A percentile compares a stretch with the other conserved stretches of the same genome.
phyloP scores from a whole-genome alignment of 2,888 invertebrate genomes.

The Caenorhabditis doughertyi region DNA sequence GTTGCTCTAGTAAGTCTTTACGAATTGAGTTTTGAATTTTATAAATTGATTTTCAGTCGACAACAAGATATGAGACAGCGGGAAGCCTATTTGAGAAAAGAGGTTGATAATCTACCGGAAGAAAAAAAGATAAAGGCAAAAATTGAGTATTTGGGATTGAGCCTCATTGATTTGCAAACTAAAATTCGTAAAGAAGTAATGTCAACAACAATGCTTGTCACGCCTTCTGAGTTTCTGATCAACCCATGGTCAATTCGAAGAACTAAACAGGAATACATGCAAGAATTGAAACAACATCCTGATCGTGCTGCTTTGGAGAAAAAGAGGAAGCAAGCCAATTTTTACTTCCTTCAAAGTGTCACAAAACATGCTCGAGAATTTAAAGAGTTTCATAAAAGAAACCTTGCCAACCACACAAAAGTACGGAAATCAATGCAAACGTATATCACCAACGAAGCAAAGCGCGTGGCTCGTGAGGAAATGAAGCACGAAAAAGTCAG shows the following conservation, averaged over 20 bases:
- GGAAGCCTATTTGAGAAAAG: conserved; percentile 91
- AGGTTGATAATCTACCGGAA: conserved; percentile 91
- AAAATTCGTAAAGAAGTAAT: conserved; percentile 84
- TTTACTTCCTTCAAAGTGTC: conserved; percentile 91
- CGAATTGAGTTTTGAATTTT: not conserved
- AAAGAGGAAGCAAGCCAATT: conserved; percentile 95
- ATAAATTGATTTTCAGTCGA: conserved; percentile 24
- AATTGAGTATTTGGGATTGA: conserved; percentile 93
- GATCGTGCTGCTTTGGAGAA: conserved; percentile 97
- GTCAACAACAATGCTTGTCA: conserved; percentile 92
- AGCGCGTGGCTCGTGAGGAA: conserved; percentile 99
- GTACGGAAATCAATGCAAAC: conserved; percentile 96
- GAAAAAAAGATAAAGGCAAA: conserved; percentile 94
- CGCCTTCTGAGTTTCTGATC: conserved; percentile 95
- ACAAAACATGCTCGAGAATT: conserved; percentile 87
- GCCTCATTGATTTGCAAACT: conserved; percentile 96
- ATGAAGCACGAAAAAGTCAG: conserved; percentile 95
- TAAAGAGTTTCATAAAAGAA: conserved; percentile 92
- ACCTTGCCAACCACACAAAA: conserved; percentile 90
- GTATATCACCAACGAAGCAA: conserved; percentile 96
- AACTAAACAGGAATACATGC: conserved; percentile 90
- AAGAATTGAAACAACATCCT: conserved; percentile 98
- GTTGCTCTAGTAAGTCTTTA: conserved; percentile 33
- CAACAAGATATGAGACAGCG: conserved; percentile 91
- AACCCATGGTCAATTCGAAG: conserved; percentile 98